Evolutionary conservation across 2,888 invertebrate genomes (phyloP).

Genomic region (Scelioninae gen. 1): DNA sequence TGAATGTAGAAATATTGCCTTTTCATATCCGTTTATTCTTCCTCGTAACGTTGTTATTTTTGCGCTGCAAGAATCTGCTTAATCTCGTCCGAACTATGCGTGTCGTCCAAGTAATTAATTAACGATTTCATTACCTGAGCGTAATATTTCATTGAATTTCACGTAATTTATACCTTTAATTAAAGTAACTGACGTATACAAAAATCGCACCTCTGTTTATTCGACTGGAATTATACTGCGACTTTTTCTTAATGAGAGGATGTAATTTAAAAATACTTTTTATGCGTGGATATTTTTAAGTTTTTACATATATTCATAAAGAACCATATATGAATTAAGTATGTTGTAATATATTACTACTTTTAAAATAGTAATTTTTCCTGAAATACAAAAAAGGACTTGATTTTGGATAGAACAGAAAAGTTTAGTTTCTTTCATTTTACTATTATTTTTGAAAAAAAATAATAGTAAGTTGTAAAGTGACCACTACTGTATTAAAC

Average conservation of each 20-base stretch:
- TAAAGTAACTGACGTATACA: slow-evolving; percentile 36
- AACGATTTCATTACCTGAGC: slow-evolving; percentile 32
- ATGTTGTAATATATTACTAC: too few species aligned
- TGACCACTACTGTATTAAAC: too few species aligned
- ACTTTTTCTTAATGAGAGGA: slow-evolving; percentile 1
- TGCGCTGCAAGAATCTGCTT: not conserved
- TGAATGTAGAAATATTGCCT: not conserved
- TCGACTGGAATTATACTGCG: not conserved
- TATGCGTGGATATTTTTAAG: too few species aligned
- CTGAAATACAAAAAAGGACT: too few species aligned
- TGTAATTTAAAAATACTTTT: slow-evolving; percentile 1
- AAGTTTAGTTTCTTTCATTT: too few species aligned
- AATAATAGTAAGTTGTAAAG: too few species aligned
- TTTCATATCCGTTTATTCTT: not conserved
- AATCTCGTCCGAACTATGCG: slow-evolving; percentile 8
- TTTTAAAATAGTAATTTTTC: too few species aligned
- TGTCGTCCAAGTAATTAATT: slow-evolving; percentile 26
- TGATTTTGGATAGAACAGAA: too few species aligned
- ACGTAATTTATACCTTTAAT: slow-evolving; percentile 26
- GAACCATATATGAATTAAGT: too few species aligned
- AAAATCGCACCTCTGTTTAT: slow-evolving; percentile 23
- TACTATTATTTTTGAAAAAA: too few species aligned
- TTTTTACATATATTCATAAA: too few species aligned
- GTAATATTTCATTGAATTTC: slow-evolving; percentile 23
- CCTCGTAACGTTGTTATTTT: not conserved